Percentiles rank a stretch among this genome's conserved stretches.
These are phyloP conservation scores for Lepidothrix coronata DNA, from an alignment of 2,113 vertebrate genomes.

Conservation along the genomic window DNA sequence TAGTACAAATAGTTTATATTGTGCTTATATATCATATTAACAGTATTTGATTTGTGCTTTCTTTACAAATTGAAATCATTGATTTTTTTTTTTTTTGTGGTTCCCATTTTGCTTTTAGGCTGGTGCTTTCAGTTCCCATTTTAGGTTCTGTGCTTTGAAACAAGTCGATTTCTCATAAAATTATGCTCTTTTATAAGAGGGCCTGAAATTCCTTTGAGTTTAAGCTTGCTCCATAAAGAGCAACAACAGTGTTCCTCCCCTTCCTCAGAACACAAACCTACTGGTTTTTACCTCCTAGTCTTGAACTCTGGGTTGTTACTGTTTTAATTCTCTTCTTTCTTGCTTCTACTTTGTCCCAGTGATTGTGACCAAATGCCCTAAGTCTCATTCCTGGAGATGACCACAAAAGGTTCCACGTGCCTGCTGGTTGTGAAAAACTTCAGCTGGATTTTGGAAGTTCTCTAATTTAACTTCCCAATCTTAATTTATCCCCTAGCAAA, in stretches of 20 bases:
- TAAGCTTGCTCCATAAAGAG: background rate
- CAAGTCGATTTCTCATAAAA: background rate
- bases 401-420: background rate
- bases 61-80: constrained; percentile 71
- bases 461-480: background rate
- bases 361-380: background rate
- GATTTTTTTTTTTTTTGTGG: constrained; percentile 55
- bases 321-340: background rate
- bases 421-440: background rate
- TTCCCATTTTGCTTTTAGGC: constrained; percentile 35
- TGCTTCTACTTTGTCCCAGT: background rate
- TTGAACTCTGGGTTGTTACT: background rate
- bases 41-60: constrained; percentile 66
- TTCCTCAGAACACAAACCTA: background rate
- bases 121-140: constrained; percentile 8
- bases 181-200: background rate
- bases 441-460: background rate
- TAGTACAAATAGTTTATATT: constrained; percentile 63
- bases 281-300: background rate
- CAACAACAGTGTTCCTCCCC: background rate
- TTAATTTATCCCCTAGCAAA: background rate
- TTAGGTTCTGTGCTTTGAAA: background rate
- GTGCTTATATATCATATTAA: constrained; percentile 71
- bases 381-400: background rate
- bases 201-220: background rate